Percentiles rank a stretch among this genome's conserved stretches.
Conservation (phyloP, 1,140 invertebrate genomes). For the Drosophila dunni region DNA sequence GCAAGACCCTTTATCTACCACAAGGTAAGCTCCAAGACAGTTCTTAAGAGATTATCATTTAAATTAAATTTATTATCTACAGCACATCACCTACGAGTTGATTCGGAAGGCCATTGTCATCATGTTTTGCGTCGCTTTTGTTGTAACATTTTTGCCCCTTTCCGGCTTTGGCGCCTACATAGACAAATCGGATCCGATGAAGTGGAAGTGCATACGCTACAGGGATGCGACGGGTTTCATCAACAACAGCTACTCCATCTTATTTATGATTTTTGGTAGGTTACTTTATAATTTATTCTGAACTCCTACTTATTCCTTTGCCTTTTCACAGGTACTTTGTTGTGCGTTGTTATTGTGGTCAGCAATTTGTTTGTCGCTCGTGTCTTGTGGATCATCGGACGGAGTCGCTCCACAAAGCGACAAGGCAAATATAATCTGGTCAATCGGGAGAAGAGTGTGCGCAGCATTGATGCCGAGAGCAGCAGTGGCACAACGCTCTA, state of each 20-base stretch:
- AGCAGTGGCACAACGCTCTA: constrained; percentile 76
- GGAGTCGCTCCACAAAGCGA: constrained; percentile 70
- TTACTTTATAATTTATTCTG: not conserved
- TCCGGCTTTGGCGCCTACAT: constrained; percentile 93
- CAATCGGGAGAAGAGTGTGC: constrained; percentile 66
- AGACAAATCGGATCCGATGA: constrained; percentile 79
- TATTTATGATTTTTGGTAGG: constrained; percentile 92
- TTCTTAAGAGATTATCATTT: not conserved
- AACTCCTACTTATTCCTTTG: not conserved
- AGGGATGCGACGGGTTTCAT: constrained; percentile 87
- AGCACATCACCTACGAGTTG: constrained; percentile 92
- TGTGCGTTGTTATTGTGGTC: constrained; percentile 91
- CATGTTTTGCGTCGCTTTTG: constrained; percentile 89
- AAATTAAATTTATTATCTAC: constrained; percentile 29
- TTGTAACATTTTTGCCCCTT: constrained; percentile 91
- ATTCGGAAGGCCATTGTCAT: constrained; percentile 89
- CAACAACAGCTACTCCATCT: constrained; percentile 91
- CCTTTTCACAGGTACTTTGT: constrained; percentile 87
- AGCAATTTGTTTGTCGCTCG: constrained; percentile 93
- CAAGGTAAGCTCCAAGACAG: constrained; percentile 87
- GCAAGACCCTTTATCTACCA: constrained; percentile 95
- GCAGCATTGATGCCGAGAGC: constrained; percentile 70
- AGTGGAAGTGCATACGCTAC: constrained; percentile 88
- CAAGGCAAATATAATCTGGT: constrained; percentile 80
- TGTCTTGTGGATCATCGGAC: constrained; percentile 88